Conservation (phyloP, 2,113 vertebrate genomes). For the Ondatra zibethicus region DNA sequence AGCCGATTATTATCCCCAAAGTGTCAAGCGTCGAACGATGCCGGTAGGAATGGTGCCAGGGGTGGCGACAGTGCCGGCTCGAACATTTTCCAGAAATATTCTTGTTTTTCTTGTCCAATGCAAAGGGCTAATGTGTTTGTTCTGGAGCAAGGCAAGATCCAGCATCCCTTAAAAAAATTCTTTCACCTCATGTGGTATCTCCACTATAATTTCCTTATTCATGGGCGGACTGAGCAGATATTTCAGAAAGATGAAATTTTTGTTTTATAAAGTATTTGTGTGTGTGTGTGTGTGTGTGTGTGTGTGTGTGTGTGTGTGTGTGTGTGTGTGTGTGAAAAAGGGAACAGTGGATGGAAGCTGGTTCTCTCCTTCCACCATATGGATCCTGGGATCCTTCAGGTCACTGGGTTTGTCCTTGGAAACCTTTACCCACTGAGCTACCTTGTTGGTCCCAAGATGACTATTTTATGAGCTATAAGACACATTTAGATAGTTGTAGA, state of each 20-base stretch:
- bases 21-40: not conserved
- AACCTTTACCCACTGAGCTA: not conserved
- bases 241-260: not conserved
- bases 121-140: constrained; percentile 8
- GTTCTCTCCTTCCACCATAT: not conserved
- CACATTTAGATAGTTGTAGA: not conserved
- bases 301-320: not conserved
- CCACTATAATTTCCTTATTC: not conserved
- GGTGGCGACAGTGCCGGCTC: constrained; percentile 4
- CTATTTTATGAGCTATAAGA: constrained; percentile 33
- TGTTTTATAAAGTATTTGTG: too few species aligned
- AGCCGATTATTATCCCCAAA: constrained; percentile 20
- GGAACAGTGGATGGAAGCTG: not conserved
- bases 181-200: constrained; percentile 15
- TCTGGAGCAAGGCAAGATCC: constrained; percentile 26
- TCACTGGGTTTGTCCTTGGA: not conserved
- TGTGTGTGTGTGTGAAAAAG: not conserved
- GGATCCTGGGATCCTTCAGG: not conserved
- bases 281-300: not conserved
- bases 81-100: constrained; percentile 55
- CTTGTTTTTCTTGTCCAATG: constrained; percentile 1
- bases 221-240: constrained; percentile 21
- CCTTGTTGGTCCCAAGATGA: not conserved
- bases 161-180: constrained; percentile 17
- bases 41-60: constrained; percentile 54